Conservation (phyloP, 1,140 invertebrate genomes). For the Diploscapter pachys region DNA sequence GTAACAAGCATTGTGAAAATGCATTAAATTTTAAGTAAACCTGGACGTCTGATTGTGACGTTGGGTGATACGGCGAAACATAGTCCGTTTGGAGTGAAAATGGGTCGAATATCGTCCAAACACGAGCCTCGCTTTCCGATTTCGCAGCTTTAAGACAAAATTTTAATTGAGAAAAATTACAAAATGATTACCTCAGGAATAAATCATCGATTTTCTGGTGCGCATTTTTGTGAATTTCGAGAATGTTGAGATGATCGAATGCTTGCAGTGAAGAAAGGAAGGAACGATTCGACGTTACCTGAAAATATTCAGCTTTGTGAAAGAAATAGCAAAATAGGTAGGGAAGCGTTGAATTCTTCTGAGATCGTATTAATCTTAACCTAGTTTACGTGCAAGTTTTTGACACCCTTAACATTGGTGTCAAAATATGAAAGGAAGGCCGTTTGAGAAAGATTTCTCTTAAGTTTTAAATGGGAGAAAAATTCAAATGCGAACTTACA, state of each 20-base stretch:
- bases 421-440: background rate
- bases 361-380: too few species aligned
- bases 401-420: background rate
- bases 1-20: background rate
- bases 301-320: background rate
- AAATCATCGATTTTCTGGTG: constrained; percentile 40
- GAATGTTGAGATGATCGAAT: constrained; percentile 32
- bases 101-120: constrained; percentile 38
- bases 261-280: constrained; percentile 21
- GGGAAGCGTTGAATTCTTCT: too few species aligned
- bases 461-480: too few species aligned
- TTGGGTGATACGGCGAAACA: constrained; percentile 42
- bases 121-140: constrained; percentile 39
- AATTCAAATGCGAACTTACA: background rate
- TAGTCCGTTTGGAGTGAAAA: constrained; percentile 40
- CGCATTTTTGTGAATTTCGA: constrained; percentile 25
- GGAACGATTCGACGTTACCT: constrained; percentile 24
- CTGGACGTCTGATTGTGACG: constrained; percentile 36
- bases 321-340: too few species aligned
- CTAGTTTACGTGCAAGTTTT: too few species aligned
- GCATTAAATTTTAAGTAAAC: constrained; percentile 12
- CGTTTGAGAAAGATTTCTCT: too few species aligned
- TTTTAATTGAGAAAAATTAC: background rate
- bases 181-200: constrained; percentile 33
- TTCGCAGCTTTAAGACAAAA: constrained; percentile 33